Evolutionary conservation across 64 coral and sea anemone species (phyloP).

Genomic region (Montipora efflorescens): DNA sequence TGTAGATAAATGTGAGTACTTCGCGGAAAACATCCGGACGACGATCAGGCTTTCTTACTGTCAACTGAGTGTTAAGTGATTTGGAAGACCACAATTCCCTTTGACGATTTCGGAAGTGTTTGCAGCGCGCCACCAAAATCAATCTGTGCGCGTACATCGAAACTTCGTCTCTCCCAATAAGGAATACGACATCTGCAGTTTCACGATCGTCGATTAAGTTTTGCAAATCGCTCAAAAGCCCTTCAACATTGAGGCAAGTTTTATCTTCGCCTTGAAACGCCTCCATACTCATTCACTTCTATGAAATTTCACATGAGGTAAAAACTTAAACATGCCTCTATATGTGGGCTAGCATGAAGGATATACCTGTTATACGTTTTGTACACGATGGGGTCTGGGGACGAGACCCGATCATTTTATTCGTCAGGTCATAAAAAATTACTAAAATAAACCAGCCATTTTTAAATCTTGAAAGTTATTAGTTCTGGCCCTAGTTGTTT

Average conservation of each 20-base stretch:
- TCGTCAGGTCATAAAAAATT: no score
- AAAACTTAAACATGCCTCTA: no score
- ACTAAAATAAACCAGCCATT: no score
- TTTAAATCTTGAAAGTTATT: no score
- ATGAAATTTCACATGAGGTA: no score
- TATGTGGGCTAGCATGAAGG: no score
- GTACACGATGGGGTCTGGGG: no score
- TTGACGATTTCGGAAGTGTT: constrained; percentile 71
- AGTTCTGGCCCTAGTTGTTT: no score
- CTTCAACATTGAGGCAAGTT: constrained; percentile 79
- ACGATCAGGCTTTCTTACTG: constrained; percentile 75
- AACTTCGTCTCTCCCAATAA: constrained; percentile 72
- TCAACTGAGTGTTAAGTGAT: constrained; percentile 64
- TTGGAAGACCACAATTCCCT: constrained; percentile 70
- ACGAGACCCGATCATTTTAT: no score
- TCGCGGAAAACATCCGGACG: constrained; percentile 82
- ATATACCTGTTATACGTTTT: no score
- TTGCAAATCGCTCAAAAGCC: constrained; percentile 76
- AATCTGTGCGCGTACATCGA: constrained; percentile 80
- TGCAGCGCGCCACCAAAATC: constrained; percentile 76
- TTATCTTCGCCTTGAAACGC: constrained; percentile 28
- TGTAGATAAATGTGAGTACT: constrained; percentile 89
- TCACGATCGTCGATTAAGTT: constrained; percentile 74
- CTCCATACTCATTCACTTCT: neutral
- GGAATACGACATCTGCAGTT: constrained; percentile 81